Conservation (phyloP, 2,888 invertebrate species). For the Thymelicus sylvestris region DNA sequence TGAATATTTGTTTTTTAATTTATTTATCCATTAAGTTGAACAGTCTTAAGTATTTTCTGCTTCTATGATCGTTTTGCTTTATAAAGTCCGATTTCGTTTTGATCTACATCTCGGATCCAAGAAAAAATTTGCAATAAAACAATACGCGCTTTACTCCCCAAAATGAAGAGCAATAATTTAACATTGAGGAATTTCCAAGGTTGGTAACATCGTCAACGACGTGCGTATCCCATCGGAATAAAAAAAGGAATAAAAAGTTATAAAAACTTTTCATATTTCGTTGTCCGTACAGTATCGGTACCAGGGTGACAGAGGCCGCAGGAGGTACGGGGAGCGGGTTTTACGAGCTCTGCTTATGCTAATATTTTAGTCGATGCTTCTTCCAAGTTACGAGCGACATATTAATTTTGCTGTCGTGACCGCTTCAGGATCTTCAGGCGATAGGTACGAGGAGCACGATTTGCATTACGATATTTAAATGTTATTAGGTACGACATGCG, state of each 20-base stretch:
- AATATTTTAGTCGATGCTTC: slow-evolving; percentile 25
- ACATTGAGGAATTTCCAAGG: slow-evolving; percentile 3
- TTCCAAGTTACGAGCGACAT: slow-evolving; percentile 25
- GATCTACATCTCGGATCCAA: too few species aligned
- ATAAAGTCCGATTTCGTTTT: too few species aligned
- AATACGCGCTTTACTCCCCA: too few species aligned
- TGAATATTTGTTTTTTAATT: too few species aligned
- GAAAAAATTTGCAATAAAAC: too few species aligned
- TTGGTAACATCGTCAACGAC: slow-evolving; percentile 6
- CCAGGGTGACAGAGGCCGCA: slow-evolving; percentile 13
- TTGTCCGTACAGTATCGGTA: slow-evolving; percentile 18
- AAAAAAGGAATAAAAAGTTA: slow-evolving; percentile 31
- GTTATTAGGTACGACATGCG: slow-evolving; percentile 15
- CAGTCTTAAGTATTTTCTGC: too few species aligned
- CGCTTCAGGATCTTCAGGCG: neutral
- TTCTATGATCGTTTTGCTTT: too few species aligned
- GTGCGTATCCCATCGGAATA: slow-evolving; percentile 18
- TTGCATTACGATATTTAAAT: slow-evolving; percentile 20
- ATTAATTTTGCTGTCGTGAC: slow-evolving; percentile 29
- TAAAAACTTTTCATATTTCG: slow-evolving; percentile 29
- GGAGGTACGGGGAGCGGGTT: neutral
- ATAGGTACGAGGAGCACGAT: neutral
- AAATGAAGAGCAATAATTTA: neutral
- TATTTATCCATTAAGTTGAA: too few species aligned
- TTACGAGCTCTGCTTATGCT: slow-evolving; percentile 34